Percentiles rank a stretch among this genome's conserved stretches.
Evolutionary conservation across 2,797 vertebrate species (phyloP).

Genomic region (Gambusia yucatana): DNA sequence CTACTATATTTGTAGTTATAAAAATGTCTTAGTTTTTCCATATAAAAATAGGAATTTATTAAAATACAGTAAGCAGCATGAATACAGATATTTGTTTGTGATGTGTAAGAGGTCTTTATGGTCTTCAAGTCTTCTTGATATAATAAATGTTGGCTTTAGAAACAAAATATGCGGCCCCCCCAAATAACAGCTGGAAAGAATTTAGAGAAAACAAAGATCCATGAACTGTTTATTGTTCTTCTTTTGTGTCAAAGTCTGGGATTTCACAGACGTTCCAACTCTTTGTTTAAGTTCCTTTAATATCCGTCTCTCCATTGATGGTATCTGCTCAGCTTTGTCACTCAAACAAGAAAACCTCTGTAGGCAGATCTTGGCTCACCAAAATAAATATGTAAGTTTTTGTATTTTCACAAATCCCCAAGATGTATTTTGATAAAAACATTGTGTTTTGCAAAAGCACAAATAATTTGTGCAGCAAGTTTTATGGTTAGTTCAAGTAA

Average conservation of each 20-base stretch:
- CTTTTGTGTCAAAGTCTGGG: conserved; percentile 48
- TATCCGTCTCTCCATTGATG: conserved; percentile 25
- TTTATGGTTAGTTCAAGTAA: conserved; percentile 9
- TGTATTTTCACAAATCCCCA: conserved; percentile 32
- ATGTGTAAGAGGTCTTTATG: conserved; percentile 59
- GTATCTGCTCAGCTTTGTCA: conserved; percentile 22
- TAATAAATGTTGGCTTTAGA: conserved; percentile 65
- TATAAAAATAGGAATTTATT: conserved; percentile 3
- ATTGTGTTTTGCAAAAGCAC: conserved; percentile 15
- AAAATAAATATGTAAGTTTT: conserved; percentile 18
- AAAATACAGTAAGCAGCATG: conserved; percentile 46
- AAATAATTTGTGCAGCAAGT: conserved; percentile 17
- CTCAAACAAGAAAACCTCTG: conserved; percentile 27
- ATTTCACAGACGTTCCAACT: conserved; percentile 36
- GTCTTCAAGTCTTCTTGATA: conserved; percentile 62
- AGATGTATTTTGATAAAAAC: conserved; percentile 21
- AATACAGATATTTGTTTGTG: conserved; percentile 44
- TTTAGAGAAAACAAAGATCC: conserved; percentile 50
- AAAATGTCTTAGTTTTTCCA: neutral
- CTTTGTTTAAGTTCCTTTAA: conserved; percentile 16
- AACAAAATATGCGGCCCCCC: conserved; percentile 49
- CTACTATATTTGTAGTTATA: neutral
- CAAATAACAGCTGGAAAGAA: conserved; percentile 66
- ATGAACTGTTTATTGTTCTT: conserved; percentile 49
- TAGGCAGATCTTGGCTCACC: conserved; percentile 14